Percentiles rank a stretch among this genome's conserved stretches.
phyloP scores from a whole-genome alignment of 2,797 vertebrate genomes.

The Garrulus glandarius region DNA sequence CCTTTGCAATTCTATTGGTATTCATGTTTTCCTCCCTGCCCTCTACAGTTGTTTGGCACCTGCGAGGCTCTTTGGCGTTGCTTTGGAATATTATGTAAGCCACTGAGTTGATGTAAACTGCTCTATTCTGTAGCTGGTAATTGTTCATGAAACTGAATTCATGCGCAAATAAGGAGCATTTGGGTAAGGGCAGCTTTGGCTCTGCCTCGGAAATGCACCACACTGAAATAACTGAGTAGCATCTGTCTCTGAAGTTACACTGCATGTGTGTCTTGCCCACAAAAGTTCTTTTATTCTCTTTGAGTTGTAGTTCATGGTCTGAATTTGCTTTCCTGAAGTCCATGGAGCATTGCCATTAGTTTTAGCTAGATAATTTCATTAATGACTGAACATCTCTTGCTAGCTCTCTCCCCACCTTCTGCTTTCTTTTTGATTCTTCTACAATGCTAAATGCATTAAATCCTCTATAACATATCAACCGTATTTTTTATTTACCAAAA shows the following conservation, averaged over 20 bases:
- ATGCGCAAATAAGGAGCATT: rapidly evolving
- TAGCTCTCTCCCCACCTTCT: neutral
- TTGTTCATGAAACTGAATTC: neutral
- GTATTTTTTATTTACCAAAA: neutral
- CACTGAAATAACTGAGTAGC: neutral
- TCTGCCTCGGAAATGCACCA: neutral
- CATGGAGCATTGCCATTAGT: neutral
- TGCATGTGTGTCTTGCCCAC: neutral
- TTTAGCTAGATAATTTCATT: neutral
- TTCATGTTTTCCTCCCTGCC: neutral
- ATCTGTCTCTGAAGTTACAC: neutral
- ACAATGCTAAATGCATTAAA: neutral
- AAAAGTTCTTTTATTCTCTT: neutral
- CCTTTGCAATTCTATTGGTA: neutral
- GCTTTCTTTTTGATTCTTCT: neutral
- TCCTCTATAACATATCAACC: neutral
- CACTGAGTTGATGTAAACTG: neutral
- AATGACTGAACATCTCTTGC: neutral
- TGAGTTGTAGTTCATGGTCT: neutral
- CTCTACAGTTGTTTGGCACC: neutral
- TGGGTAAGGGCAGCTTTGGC: neutral
- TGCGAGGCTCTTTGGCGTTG: neutral
- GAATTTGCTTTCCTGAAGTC: neutral
- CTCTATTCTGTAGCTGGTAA: neutral
- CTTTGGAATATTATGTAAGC: neutral